Evolutionary conservation across 2,888 invertebrate genomes (phyloP), one percentile per base, ranked within the genome.

Genomic region (Nephrocerus scutellatus): DNA sequence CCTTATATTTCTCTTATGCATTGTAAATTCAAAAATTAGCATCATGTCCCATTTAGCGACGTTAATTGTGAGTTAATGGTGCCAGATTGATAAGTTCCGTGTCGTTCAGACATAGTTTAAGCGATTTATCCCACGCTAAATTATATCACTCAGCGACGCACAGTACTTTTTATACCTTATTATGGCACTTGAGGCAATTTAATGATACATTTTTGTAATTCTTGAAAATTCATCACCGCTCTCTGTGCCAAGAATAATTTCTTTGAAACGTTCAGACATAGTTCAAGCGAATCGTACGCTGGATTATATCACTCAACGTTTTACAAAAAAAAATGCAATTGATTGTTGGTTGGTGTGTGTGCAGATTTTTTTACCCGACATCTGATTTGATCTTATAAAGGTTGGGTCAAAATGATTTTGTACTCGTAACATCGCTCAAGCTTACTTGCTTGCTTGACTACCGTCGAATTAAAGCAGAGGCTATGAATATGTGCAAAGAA

Each of bases 81-180:
- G 18, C 9, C 25, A 21, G 23, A 6, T 30, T 19, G 6, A 35
- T 35, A n/a, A 28, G 5, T 31, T 32, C 23, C 37, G 36, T 31
- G 30, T 53, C 60, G 56, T 51, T 60, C 67, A 68, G 67, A 67
- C 67, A 67, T 66, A 67, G 66, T 65, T 58, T 57, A 59, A 51
- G 52, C 52, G 54, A 52, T 34, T 37, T 33, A 29, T 26, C 31
- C 28, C 38, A 57, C 61, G 58, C 54, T 57, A 52, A 53, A 55
- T 60, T 66, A 60, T 67, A 68, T 68, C 67, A 67, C 68, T 65
- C 60, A 61, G 54, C 54, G 62, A 59, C 57, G 46, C 34, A 66
- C 64, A 66, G 20, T n/a, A n/a, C n/a, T n/a, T n/a, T n/a, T n/a
- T n/a, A n/a, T n/a, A n/a, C n/a, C n/a, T n/a, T n/a, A n/a, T n/a